Evolutionary conservation across 2,888 invertebrate species (phyloP).

Genomic region (Crossocerus cetratus): DNA sequence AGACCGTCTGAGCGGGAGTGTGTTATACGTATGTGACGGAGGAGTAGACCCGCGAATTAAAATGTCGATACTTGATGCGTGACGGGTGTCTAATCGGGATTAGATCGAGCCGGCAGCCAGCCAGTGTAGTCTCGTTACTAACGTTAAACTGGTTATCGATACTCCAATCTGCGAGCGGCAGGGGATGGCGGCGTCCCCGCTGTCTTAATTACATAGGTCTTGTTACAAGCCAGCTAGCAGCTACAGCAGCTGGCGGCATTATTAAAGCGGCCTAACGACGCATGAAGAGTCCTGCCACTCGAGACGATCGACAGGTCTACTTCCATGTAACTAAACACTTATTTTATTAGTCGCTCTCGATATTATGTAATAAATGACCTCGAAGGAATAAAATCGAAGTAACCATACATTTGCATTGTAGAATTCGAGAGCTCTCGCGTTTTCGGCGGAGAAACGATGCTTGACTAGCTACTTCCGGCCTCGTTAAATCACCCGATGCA

Average conservation of each 20-base stretch:
- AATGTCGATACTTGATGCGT: conserved; percentile 22
- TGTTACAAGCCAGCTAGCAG: not conserved
- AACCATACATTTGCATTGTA: no score
- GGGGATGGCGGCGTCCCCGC: not conserved
- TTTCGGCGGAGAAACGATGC: no score
- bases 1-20: no score
- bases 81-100: conserved; percentile 32
- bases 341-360: no score
- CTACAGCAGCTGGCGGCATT: conserved; percentile 6
- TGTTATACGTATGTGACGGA: no score
- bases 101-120: conserved; percentile 26
- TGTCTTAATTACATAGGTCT: conserved; percentile 18
- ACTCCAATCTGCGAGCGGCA: conserved; percentile 26
- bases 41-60: conserved; percentile 10
- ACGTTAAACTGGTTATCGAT: conserved; percentile 29
- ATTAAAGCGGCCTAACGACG: not conserved
- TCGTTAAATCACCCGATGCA: no score
- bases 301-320: not conserved
- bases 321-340: no score
- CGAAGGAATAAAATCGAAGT: no score
- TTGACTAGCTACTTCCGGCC: no score
- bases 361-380: no score
- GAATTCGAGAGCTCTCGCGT: no score
- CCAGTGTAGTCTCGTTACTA: conserved; percentile 34
- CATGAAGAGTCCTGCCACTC: not conserved